These are phyloP conservation scores for Atta colombica DNA, from an alignment of 1,140 invertebrate species.

Conservation along the genomic window DNA sequence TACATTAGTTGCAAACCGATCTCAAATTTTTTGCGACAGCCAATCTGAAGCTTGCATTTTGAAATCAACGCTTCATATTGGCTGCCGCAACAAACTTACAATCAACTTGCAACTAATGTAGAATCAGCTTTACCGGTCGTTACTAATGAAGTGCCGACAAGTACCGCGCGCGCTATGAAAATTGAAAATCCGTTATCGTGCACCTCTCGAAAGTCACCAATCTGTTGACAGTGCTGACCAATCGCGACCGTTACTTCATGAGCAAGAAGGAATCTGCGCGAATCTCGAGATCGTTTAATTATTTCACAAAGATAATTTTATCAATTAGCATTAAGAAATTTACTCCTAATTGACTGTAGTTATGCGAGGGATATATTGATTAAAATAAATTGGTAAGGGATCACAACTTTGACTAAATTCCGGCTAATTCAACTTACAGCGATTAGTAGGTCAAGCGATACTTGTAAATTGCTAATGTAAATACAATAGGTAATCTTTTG, in stretches of 20 bases:
- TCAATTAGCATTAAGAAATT: background rate
- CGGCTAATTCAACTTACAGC: background rate
- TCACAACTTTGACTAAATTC: background rate
- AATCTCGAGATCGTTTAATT: background rate
- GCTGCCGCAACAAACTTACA: too few relatives aligned
- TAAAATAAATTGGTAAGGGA: background rate
- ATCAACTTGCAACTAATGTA: too few relatives aligned
- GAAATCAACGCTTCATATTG: too few relatives aligned
- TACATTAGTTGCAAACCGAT: too few relatives aligned
- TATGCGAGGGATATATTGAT: background rate
- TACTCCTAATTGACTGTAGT: background rate
- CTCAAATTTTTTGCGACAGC: too few relatives aligned
- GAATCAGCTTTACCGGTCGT: background rate
- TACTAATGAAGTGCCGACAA: background rate
- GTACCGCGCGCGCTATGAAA: background rate
- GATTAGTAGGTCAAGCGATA: too few relatives aligned
- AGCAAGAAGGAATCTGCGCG: background rate
- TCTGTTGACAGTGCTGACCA: too few relatives aligned
- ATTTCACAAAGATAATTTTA: background rate
- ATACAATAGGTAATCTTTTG: too few relatives aligned
- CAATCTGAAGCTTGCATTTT: too few relatives aligned
- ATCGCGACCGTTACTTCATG: background rate
- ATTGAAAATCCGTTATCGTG: background rate
- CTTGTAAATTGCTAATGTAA: too few relatives aligned
- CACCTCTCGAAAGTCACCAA: background rate